phyloP scores from a whole-genome alignment of 2,113 vertebrate species.

The Carassius auratus region DNA sequence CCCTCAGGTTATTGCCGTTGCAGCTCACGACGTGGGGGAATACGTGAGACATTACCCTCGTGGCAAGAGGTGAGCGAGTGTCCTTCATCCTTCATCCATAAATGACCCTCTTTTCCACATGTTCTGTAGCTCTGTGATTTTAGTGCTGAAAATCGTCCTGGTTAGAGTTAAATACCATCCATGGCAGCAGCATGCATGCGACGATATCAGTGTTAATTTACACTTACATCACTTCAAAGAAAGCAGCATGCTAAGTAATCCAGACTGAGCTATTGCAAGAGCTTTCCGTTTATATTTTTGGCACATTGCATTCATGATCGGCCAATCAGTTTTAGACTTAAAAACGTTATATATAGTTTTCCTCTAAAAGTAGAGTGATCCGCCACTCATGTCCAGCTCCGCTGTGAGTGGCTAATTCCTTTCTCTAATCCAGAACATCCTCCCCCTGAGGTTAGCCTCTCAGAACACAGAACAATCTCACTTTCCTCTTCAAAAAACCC shows the following conservation, averaged over 20 bases:
- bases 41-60: constrained; percentile 97
- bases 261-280: constrained; percentile 21
- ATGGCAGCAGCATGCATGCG: neutral
- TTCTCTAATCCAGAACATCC: neutral
- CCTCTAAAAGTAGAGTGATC: neutral
- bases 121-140: constrained; percentile 25
- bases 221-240: constrained; percentile 6
- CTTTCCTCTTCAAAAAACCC: constrained; percentile 32
- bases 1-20: constrained; percentile 95
- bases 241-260: neutral
- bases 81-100: constrained; percentile 13
- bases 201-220: constrained; percentile 33
- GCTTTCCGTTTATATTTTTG: constrained; percentile 6
- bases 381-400: neutral
- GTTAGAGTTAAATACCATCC: neutral
- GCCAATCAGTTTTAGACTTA: constrained; percentile 11
- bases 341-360: neutral
- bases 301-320: neutral
- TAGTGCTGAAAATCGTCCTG: neutral
- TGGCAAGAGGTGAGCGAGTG: constrained; percentile 85
- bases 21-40: constrained; percentile 96
- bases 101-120: constrained; percentile 13
- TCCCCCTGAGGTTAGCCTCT: neutral
- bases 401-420: neutral
- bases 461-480: neutral